A percentile compares a stretch with the other conserved stretches of the same genome.
phyloP scores from a whole-genome alignment of 2,888 invertebrate genomes.

The Aphodius sticticus region DNA sequence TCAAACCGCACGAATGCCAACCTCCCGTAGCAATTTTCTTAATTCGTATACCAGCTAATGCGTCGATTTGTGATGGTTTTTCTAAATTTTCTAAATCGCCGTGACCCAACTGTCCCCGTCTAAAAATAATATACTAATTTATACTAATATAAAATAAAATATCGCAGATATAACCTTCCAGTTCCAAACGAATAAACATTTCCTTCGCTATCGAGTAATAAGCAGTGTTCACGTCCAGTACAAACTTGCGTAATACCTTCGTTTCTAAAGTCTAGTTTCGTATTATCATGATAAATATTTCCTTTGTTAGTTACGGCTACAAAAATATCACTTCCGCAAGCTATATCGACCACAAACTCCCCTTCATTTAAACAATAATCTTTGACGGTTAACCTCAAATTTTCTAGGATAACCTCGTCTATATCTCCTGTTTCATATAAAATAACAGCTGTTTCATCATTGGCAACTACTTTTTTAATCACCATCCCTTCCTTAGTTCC shows the following conservation, averaged over 20 bases:
- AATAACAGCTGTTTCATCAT: slow-evolving; percentile 49
- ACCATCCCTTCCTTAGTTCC: slow-evolving; percentile 26
- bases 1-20: slow-evolving; percentile 86
- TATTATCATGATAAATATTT: slow-evolving; percentile 70
- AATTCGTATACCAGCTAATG: slow-evolving; percentile 79
- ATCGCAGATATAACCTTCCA: slow-evolving; percentile 70
- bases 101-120: slow-evolving; percentile 88
- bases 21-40: slow-evolving; percentile 78
- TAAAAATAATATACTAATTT: slow-evolving; percentile 57
- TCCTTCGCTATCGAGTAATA: slow-evolving; percentile 75
- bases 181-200: slow-evolving; percentile 83
- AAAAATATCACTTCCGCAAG: slow-evolving; percentile 61
- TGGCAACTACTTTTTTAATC: slow-evolving; percentile 42
- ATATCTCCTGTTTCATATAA: slow-evolving; percentile 45
- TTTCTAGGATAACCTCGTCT: slow-evolving; percentile 37
- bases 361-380: slow-evolving; percentile 36
- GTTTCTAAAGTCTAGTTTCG: slow-evolving; percentile 64
- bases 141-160: not conserved
- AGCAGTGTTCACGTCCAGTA: slow-evolving; percentile 84
- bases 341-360: slow-evolving; percentile 58
- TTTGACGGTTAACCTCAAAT: slow-evolving; percentile 42
- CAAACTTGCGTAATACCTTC: slow-evolving; percentile 69
- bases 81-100: slow-evolving; percentile 71
- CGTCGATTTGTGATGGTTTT: slow-evolving; percentile 73
- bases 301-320: slow-evolving; percentile 62